Evolutionary conservation across 2,113 vertebrate genomes (phyloP).

Genomic region (Dasyornis broadbenti): DNA sequence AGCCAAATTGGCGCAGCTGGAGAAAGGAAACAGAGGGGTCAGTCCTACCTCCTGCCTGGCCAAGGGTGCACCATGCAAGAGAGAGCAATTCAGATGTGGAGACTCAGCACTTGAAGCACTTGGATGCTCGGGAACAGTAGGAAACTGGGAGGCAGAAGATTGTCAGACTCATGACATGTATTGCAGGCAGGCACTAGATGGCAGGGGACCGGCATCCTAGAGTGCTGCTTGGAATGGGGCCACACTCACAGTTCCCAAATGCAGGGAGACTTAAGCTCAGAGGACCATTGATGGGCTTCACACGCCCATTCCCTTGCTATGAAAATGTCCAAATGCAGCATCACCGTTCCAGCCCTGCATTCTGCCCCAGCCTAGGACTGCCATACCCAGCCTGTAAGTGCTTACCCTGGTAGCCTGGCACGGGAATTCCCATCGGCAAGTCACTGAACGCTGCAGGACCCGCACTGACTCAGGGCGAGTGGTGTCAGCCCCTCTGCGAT

Average conservation of each 20-base stretch:
- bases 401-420: not conserved
- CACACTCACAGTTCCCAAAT: constrained; percentile 26
- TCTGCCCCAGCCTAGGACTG: not conserved
- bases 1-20: constrained; percentile 46
- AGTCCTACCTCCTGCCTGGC: not conserved
- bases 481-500: not conserved
- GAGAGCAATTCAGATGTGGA: not conserved
- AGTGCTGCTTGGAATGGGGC: constrained; percentile 49
- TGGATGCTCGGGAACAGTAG: constrained; percentile 26
- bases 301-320: not conserved
- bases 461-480: not conserved
- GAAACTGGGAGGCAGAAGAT: constrained; percentile 51
- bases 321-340: not conserved
- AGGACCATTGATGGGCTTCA: not conserved
- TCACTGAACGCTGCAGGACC: not conserved
- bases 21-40: constrained; percentile 14
- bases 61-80: not conserved
- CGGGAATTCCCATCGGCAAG: not conserved
- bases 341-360: not conserved
- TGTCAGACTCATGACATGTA: constrained; percentile 55
- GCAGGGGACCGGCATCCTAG: constrained; percentile 54
- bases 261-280: constrained; percentile 20
- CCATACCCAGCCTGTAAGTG: not conserved
- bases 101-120: constrained; percentile 13
- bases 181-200: constrained; percentile 58